Conservation (phyloP, 2,797 vertebrate genomes). For the Taeniopygia guttata region DNA sequence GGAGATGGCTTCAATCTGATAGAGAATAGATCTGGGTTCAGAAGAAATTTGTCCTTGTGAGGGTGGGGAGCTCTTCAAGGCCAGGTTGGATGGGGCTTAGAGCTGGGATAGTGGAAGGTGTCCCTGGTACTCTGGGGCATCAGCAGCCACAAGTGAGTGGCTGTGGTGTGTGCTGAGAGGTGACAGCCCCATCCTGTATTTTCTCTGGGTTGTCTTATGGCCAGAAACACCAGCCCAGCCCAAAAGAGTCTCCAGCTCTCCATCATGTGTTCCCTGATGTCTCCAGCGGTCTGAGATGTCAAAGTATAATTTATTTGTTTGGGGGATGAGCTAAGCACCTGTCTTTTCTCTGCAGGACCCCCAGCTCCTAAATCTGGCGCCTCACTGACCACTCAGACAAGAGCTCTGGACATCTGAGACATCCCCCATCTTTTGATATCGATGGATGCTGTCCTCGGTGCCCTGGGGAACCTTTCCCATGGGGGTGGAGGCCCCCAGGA, state of each 20-base stretch:
- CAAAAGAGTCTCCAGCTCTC: background rate
- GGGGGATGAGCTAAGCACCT: background rate
- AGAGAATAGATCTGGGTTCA: background rate
- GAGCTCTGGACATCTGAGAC: background rate
- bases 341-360: slow-evolving; percentile 11
- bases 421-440: background rate
- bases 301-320: background rate
- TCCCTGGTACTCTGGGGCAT: background rate
- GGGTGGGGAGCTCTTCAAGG: rapidly evolving
- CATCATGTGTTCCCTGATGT: too few relatives aligned
- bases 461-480: background rate
- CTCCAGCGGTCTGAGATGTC: background rate
- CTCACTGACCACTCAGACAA: background rate
- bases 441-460: background rate
- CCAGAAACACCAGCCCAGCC: background rate
- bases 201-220: background rate
- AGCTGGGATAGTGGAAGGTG: background rate
- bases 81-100: rapidly evolving
- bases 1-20: background rate
- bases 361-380: slow-evolving; percentile 17
- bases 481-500: background rate
- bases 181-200: background rate
- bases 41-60: background rate
- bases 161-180: background rate
- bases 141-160: background rate